Conservation (phyloP, 1,140 invertebrate genomes). For the Octopus sinensis region DNA sequence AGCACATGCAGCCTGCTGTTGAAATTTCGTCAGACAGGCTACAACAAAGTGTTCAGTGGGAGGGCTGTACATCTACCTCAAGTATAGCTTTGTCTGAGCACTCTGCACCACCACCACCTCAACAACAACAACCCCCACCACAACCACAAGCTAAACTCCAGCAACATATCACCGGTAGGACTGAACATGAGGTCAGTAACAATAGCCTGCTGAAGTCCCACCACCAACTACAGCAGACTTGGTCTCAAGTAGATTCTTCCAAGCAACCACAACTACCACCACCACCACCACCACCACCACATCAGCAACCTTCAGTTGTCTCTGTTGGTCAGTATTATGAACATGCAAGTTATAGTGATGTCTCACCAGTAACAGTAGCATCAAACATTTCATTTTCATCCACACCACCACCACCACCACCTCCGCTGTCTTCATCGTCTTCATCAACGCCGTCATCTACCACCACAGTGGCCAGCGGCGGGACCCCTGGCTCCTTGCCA, state of each 20-base stretch:
- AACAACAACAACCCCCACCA: no score
- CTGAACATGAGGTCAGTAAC: neutral
- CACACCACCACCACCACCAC: no score
- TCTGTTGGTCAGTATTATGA: neutral
- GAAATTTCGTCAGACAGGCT: conserved; percentile 5
- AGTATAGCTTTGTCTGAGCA: conserved; percentile 9
- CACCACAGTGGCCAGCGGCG: conserved; percentile 4
- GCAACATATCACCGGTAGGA: neutral
- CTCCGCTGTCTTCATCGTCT: neutral
- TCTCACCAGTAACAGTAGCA: conserved; percentile 13
- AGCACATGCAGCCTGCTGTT: neutral
- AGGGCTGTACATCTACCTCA: conserved; percentile 6
- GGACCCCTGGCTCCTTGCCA: neutral
- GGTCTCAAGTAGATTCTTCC: neutral
- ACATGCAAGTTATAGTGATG: neutral
- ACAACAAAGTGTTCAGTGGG: neutral
- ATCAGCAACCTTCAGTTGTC: neutral
- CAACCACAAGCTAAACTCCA: no score
- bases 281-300: neutral
- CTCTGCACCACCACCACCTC: neutral
- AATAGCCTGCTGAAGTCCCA: neutral
- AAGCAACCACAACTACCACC: neutral
- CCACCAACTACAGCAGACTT: neutral
- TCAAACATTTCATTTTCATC: neutral
- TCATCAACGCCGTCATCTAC: conserved; percentile 3